Evolutionary conservation across 2,888 invertebrate genomes (phyloP).

Genomic region (Perizoma flavofasciatum): DNA sequence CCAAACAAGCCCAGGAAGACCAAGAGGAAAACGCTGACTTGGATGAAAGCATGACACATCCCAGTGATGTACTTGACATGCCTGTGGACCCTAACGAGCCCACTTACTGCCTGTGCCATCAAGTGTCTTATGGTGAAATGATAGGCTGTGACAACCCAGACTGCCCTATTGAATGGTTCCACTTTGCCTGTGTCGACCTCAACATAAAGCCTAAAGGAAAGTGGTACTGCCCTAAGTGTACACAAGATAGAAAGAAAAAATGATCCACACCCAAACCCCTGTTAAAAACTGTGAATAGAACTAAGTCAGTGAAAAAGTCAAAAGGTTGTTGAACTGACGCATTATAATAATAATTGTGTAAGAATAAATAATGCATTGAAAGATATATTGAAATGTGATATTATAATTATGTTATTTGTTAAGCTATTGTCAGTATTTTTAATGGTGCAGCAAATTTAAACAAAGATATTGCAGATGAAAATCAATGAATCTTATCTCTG

Average conservation of each 20-base stretch:
- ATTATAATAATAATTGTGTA: conserved; percentile 6
- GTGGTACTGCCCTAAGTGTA: conserved; percentile 98
- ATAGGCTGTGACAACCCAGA: conserved; percentile 97
- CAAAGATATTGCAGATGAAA: no score
- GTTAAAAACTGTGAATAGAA: conserved; percentile 67
- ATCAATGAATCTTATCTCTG: no score
- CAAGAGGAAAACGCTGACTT: conserved; percentile 77
- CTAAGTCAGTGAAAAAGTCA: conserved; percentile 68
- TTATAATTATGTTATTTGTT: conserved; percentile 22
- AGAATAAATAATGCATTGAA: conserved; percentile 25
- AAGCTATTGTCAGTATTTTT: neutral
- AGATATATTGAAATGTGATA: conserved; percentile 29
- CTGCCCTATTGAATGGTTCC: conserved; percentile 97
- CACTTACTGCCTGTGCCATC: conserved; percentile 98
- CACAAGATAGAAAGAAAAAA: conserved; percentile 91
- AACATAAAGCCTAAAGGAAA: conserved; percentile 97
- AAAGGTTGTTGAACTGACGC: conserved; percentile 46
- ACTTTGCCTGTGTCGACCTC: conserved; percentile 96
- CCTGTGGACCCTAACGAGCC: conserved; percentile 99
- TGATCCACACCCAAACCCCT: conserved; percentile 77
- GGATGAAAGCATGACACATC: conserved; percentile 88
- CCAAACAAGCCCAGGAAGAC: conserved; percentile 63
- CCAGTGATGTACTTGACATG: conserved; percentile 95
- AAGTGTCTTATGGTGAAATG: conserved; percentile 98
- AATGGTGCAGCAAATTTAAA: no score